These are phyloP conservation scores for Caenorhabditis macrosperma DNA, from an alignment of 2,888 invertebrate genomes.

Conservation along the genomic window DNA sequence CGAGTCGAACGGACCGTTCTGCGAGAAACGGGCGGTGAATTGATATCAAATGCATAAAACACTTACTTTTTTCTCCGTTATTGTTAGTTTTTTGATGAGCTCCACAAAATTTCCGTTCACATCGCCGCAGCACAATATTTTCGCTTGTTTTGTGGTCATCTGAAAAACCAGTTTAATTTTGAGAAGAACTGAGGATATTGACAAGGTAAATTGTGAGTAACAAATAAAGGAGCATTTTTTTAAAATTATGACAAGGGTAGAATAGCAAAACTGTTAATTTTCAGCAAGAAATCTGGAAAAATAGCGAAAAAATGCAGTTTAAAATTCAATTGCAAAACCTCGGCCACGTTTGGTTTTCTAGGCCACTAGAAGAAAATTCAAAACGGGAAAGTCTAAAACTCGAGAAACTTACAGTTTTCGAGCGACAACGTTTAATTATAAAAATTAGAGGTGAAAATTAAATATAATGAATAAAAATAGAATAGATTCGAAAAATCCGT, in stretches of 20 bases:
- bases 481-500: too few relatives aligned
- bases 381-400: too few relatives aligned
- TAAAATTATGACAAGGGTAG: background rate
- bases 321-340: slow-evolving; percentile 10
- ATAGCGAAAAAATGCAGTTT: background rate
- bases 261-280: background rate
- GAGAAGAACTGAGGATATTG: background rate
- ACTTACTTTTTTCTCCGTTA: slow-evolving; percentile 45
- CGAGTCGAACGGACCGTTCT: slow-evolving; percentile 79
- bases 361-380: too few relatives aligned
- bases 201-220: too few relatives aligned
- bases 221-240: too few relatives aligned
- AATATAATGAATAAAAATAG: too few relatives aligned
- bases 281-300: background rate
- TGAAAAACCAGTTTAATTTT: background rate
- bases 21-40: slow-evolving; percentile 6
- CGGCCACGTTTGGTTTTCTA: slow-evolving; percentile 3
- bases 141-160: slow-evolving; percentile 53
- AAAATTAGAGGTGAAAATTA: too few relatives aligned
- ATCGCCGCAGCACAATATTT: slow-evolving; percentile 77
- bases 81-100: slow-evolving; percentile 69
- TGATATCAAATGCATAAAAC: background rate
- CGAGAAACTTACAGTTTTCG: too few relatives aligned
- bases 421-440: too few relatives aligned
- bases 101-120: slow-evolving; percentile 77